Percentiles rank a stretch among this genome's conserved stretches.
These are phyloP conservation scores for Oncorhynchus masou DNA, from an alignment of 2,113 vertebrate genomes.

Conservation along the genomic window DNA sequence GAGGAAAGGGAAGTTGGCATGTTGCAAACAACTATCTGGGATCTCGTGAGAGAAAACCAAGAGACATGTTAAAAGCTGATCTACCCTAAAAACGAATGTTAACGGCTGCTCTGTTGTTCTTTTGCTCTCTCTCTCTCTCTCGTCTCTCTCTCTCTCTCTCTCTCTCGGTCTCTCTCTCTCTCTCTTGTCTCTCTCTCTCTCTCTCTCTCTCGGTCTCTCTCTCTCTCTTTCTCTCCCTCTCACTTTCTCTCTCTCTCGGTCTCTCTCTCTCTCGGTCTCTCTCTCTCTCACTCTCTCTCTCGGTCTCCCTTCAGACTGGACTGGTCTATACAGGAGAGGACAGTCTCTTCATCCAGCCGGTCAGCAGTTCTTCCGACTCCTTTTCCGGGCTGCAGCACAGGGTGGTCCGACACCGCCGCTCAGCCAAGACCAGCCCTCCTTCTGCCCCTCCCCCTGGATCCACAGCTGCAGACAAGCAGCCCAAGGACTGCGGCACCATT, in stretches of 20 bases:
- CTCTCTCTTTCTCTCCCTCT: too few species aligned
- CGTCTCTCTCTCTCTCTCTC: too few species aligned
- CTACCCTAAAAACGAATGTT: too few species aligned
- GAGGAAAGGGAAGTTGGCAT: too few species aligned
- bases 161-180: too few species aligned
- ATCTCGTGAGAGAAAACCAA: too few species aligned
- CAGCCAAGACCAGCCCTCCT: constrained; percentile 16
- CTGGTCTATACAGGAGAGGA: constrained; percentile 84
- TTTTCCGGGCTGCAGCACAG: constrained; percentile 81
- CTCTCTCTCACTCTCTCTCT: constrained; percentile 36
- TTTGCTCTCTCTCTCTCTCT: neutral
- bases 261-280: constrained; percentile 35
- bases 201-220: too few species aligned
- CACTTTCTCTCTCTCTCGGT: neutral
- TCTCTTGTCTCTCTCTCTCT: too few species aligned
- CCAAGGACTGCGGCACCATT: constrained; percentile 71
- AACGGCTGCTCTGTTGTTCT: neutral
- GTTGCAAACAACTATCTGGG: too few species aligned
- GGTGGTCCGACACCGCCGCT: constrained; percentile 73
- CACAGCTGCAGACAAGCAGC: neutral
- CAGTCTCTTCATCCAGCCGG: constrained; percentile 83
- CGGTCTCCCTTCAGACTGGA: constrained; percentile 78
- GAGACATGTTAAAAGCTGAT: too few species aligned
- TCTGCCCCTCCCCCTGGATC: neutral
- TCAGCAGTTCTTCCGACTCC: constrained; percentile 46